Conservation (phyloP, 2,797 vertebrate species). For the Onychomys arenicola region DNA sequence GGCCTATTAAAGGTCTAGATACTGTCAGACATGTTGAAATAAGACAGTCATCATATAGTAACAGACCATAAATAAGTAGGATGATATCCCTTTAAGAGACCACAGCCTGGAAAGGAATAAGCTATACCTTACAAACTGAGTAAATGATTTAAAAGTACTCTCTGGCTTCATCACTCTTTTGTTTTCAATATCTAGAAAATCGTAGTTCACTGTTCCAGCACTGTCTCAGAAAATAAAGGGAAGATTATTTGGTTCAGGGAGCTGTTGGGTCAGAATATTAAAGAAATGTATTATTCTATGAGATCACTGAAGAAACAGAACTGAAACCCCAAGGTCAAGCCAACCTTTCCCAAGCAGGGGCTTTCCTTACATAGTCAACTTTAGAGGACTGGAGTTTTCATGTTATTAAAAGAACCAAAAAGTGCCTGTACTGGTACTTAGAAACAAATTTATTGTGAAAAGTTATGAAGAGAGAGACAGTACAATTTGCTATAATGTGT, state of each 20-base stretch:
- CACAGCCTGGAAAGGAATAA: background rate
- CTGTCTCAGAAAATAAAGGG: constrained; percentile 45
- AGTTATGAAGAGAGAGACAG: background rate
- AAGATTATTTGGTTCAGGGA: background rate
- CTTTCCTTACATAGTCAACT: background rate
- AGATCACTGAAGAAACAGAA: constrained; percentile 6
- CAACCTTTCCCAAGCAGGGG: background rate
- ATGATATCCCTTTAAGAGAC: background rate
- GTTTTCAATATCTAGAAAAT: constrained; percentile 28
- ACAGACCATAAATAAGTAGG: background rate
- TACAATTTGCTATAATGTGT: constrained; percentile 15
- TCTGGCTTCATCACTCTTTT: background rate
- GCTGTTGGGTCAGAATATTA: constrained; percentile 25
- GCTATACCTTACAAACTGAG: constrained; percentile 27
- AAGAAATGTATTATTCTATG: constrained; percentile 10
- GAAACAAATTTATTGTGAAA: constrained; percentile 44
- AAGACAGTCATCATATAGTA: background rate
- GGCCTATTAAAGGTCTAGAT: background rate
- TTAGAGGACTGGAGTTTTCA: background rate
- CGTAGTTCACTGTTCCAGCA: constrained; percentile 6
- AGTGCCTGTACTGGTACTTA: background rate
- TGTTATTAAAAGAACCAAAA: constrained; percentile 40
- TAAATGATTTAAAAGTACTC: constrained; percentile 11
- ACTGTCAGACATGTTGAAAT: constrained; percentile 29
- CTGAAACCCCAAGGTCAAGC: background rate